Conservation (phyloP, 2,888 invertebrate species). For the Zygothrica quintamaculata region DNA sequence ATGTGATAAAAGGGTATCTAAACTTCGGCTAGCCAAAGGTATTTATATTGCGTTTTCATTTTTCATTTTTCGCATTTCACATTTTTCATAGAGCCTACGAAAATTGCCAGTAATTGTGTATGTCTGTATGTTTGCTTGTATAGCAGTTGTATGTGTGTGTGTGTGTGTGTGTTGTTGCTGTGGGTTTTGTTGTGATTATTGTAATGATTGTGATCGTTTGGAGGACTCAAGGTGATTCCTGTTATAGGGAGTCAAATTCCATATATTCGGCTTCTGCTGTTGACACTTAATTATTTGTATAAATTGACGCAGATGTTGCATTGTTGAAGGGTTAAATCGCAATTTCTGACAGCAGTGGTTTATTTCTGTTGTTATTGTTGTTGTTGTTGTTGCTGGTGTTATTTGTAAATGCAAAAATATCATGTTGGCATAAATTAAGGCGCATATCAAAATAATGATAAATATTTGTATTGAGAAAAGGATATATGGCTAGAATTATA, state of each 20-base stretch:
- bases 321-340: slow-evolving; percentile 55
- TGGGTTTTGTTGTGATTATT: slow-evolving; percentile 13
- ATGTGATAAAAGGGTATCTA: not conserved
- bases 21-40: not conserved
- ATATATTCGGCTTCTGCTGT: slow-evolving; percentile 54
- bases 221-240: slow-evolving; percentile 53
- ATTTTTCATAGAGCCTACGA: slow-evolving; percentile 42
- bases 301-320: slow-evolving; percentile 64
- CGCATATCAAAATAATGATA: too few relatives aligned
- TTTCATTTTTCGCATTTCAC: slow-evolving; percentile 66
- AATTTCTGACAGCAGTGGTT: slow-evolving; percentile 45
- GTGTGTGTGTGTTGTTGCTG: slow-evolving; percentile 11
- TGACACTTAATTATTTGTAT: slow-evolving; percentile 77
- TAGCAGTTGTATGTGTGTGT: slow-evolving; percentile 29
- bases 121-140: slow-evolving; percentile 30
- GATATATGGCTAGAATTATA: too few relatives aligned
- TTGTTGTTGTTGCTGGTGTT: too few relatives aligned
- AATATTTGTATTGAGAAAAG: too few relatives aligned
- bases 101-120: slow-evolving; percentile 64
- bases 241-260: slow-evolving; percentile 33
- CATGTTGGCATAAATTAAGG: not conserved
- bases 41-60: slow-evolving; percentile 14
- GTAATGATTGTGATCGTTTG: slow-evolving; percentile 32
- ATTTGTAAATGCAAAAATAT: not conserved
- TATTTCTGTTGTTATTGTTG: too few relatives aligned